Evolutionary conservation across 1,140 invertebrate genomes (phyloP).

Genomic region (Carposina sasakii): DNA sequence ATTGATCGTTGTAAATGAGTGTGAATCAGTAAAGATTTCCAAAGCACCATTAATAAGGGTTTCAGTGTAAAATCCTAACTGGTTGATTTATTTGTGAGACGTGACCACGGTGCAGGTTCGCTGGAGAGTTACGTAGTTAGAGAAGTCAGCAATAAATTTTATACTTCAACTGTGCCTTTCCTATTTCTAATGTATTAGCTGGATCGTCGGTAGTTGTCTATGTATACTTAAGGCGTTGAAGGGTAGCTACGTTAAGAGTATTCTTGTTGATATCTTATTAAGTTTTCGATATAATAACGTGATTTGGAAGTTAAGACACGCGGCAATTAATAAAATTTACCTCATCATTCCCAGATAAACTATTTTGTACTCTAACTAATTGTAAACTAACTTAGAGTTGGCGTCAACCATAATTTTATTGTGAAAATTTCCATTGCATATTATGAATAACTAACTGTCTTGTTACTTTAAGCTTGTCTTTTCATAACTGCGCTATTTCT

Average conservation of each 20-base stretch:
- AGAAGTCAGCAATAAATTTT: conserved; percentile 70
- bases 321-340: conserved; percentile 19
- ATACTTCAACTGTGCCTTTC: conserved; percentile 71
- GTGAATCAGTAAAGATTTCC: no score
- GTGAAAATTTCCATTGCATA: conserved; percentile 21
- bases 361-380: conserved; percentile 21
- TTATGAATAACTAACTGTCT: conserved; percentile 4
- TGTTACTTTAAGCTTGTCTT: conserved; percentile 10
- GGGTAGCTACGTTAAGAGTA: conserved; percentile 30
- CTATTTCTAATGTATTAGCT: conserved; percentile 69
- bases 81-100: conserved; percentile 31
- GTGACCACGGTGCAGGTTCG: no score
- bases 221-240: conserved; percentile 54
- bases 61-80: conserved; percentile 17
- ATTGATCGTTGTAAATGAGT: no score
- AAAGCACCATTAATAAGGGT: conserved; percentile 21
- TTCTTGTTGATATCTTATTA: conserved; percentile 34
- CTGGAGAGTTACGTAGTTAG: no score
- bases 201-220: conserved; percentile 48
- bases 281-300: conserved; percentile 29
- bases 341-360: conserved; percentile 35
- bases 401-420: conserved; percentile 7
- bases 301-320: conserved; percentile 22
- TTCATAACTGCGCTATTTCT: conserved; percentile 25
- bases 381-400: conserved; percentile 5